Percentiles rank a stretch among this genome's conserved stretches.
Conservation (phyloP, 2,113 vertebrate genomes). For the Rhabdornis inornatus region DNA sequence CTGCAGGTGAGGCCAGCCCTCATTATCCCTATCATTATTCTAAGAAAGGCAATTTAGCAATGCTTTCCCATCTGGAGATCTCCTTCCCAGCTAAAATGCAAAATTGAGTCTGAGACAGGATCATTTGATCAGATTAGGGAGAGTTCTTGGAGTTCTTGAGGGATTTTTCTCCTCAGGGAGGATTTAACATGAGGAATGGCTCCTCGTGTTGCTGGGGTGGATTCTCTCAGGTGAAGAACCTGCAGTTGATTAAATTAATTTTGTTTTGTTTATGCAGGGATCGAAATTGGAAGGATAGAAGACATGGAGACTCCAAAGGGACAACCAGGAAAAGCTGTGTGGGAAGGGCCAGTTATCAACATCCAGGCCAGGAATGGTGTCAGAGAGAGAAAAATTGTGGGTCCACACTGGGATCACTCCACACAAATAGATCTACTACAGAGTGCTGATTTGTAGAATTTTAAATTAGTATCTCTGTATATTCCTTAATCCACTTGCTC, state of each 20-base stretch:
- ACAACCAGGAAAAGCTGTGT: not conserved
- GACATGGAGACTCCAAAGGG: not conserved
- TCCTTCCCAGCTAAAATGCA: not conserved
- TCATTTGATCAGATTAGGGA: not conserved
- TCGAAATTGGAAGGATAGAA: not conserved
- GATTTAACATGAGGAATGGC: not conserved
- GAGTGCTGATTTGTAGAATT: not conserved
- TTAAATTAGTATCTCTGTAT: not conserved
- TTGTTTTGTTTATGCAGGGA: not conserved
- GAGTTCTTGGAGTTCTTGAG: not conserved
- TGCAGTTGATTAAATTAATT: not conserved
- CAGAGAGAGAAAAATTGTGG: fast-evolving
- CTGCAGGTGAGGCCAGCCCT: slow-evolving; percentile 1
- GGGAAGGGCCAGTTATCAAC: not conserved
- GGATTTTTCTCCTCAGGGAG: not conserved
- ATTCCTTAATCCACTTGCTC: not conserved
- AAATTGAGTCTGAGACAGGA: not conserved
- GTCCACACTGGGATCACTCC: too few species aligned
- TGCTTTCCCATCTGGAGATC: slow-evolving; percentile 16
- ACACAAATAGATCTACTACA: not conserved
- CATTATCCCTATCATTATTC: not conserved
- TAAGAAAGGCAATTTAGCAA: not conserved
- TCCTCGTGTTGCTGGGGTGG: not conserved
- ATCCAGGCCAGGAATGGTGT: not conserved
- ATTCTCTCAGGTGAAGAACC: not conserved